Evolutionary conservation across 53 echinoderm and acorn worm species (phyloP).

Genomic region (Astropecten irregularis): DNA sequence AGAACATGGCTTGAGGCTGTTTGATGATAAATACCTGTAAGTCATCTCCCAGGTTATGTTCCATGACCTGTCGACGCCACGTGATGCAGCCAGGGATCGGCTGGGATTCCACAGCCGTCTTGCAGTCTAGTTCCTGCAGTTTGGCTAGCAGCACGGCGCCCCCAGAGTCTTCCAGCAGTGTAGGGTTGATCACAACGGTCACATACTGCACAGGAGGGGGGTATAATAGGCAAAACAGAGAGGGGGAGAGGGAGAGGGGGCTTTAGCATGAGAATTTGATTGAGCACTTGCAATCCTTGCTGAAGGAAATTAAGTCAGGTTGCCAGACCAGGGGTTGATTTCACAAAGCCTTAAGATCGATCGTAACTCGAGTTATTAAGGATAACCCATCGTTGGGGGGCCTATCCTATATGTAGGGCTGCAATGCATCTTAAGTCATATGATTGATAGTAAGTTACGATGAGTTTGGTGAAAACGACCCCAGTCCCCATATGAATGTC

Average conservation of each 20-base stretch:
- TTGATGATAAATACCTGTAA: too few relatives aligned
- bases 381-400: too few relatives aligned
- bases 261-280: neutral
- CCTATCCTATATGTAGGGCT: too few relatives aligned
- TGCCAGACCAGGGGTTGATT: too few relatives aligned
- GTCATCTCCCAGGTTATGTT: constrained; percentile 53
- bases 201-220: constrained; percentile 51
- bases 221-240: neutral
- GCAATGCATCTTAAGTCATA: too few relatives aligned
- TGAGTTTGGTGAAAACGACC: too few relatives aligned
- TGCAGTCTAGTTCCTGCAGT: constrained; percentile 54
- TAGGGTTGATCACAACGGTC: constrained; percentile 49
- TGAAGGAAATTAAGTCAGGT: too few relatives aligned
- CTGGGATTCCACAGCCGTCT: constrained; percentile 42
- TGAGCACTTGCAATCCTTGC: neutral
- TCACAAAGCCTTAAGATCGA: too few relatives aligned
- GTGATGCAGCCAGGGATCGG: constrained; percentile 44
- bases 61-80: constrained; percentile 57
- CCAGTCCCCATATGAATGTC: too few relatives aligned
- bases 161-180: constrained; percentile 49
- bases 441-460: too few relatives aligned
- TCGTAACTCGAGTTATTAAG: too few relatives aligned
- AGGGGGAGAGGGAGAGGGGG: neutral
- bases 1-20: too few relatives aligned
- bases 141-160: constrained; percentile 60